These are phyloP conservation scores for Cynocephalus volans DNA, from an alignment of 2,113 vertebrate genomes.

Conservation along the genomic window DNA sequence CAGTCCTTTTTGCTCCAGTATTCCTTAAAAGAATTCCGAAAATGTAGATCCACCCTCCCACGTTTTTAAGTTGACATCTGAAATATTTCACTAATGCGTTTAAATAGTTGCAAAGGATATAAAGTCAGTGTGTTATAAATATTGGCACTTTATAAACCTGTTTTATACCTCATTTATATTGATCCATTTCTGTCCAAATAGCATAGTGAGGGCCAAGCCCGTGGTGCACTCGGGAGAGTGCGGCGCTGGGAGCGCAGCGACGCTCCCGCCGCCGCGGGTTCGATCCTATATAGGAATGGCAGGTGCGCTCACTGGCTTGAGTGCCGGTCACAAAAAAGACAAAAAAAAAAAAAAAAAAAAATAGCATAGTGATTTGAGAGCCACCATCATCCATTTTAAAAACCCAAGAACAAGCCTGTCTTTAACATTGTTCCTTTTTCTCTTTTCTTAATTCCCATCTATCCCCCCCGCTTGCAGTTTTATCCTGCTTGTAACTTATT, in stretches of 20 bases:
- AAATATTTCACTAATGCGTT: constrained; percentile 4
- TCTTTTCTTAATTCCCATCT: constrained; percentile 32
- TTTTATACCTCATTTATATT: not conserved
- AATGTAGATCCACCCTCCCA: not conserved
- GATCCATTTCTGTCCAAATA: not conserved
- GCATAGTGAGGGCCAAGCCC: too few relatives aligned
- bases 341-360: too few relatives aligned
- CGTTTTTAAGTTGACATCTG: constrained; percentile 43
- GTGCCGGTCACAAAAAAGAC: too few relatives aligned
- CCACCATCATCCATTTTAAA: constrained; percentile 1
- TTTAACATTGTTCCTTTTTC: not conserved
- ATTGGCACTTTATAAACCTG: not conserved
- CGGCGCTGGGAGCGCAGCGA: too few relatives aligned
- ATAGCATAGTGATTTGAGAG: constrained; percentile 38
- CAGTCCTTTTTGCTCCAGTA: not conserved
- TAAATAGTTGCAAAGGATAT: constrained; percentile 32
- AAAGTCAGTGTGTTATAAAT: constrained; percentile 23
- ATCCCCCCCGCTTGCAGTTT: not conserved
- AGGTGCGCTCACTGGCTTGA: too few relatives aligned
- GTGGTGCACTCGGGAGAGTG: too few relatives aligned
- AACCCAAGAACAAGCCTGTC: not conserved
- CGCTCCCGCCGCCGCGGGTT: too few relatives aligned
- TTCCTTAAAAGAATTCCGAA: constrained; percentile 20
- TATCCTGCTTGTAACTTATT: constrained; percentile 21
- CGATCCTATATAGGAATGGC: too few relatives aligned